These are phyloP conservation scores for Eulemur rufifrons DNA, from an alignment of 2,113 vertebrate species.

Conservation along the genomic window DNA sequence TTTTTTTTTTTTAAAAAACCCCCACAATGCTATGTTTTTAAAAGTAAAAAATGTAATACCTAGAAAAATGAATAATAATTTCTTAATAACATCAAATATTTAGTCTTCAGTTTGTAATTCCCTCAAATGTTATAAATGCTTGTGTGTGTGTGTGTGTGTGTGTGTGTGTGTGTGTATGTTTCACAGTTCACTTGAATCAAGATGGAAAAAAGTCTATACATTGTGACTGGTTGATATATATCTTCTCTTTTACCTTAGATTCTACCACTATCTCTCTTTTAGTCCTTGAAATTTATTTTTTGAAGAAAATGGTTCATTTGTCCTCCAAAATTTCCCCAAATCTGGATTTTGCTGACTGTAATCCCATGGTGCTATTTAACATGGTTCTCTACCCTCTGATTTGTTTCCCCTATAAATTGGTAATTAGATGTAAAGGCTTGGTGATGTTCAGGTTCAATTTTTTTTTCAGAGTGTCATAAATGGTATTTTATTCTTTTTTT, in stretches of 20 bases:
- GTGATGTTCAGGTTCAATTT: not conserved
- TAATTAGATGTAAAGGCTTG: not conserved
- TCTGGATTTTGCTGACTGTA: not conserved
- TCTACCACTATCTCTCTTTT: not conserved
- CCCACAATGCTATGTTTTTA: not conserved
- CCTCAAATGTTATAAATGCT: not conserved
- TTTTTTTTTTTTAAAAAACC: not conserved
- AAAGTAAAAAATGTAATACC: not conserved
- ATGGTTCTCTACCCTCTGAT: not conserved
- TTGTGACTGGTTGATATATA: not conserved
- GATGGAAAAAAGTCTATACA: not conserved
- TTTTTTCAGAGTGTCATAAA: not conserved
- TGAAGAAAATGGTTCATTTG: not conserved
- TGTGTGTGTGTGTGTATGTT: not conserved
- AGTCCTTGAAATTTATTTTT: not conserved
- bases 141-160: not conserved
- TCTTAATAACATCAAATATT: slow-evolving; percentile 1
- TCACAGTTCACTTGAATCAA: not conserved
- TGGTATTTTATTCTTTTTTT: too few species aligned
- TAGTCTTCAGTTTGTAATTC: not conserved
- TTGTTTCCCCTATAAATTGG: not conserved
- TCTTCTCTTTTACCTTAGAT: not conserved
- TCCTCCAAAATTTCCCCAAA: not conserved
- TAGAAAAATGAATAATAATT: not conserved
- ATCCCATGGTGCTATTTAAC: not conserved